phyloP scores from a whole-genome alignment of 1,140 invertebrate genomes.

The Drosophila repleta region DNA sequence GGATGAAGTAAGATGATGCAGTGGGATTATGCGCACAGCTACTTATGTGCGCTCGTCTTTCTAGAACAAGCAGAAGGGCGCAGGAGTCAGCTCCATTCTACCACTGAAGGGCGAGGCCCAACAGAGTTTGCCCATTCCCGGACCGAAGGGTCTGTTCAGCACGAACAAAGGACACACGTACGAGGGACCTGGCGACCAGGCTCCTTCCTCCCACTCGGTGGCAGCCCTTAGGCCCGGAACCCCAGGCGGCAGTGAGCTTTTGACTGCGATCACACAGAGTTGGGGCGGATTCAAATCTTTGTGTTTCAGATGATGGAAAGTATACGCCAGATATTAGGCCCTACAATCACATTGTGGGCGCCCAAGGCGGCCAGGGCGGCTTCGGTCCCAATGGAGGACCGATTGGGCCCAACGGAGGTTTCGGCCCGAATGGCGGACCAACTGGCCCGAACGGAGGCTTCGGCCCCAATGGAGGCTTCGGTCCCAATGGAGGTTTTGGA shows the following conservation, averaged over 20 bases:
- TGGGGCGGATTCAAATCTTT: slow-evolving; percentile 58
- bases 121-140: slow-evolving; percentile 71
- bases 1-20: slow-evolving; percentile 63
- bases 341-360: slow-evolving; percentile 64
- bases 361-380: slow-evolving; percentile 44
- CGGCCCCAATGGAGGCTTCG: slow-evolving; percentile 67
- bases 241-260: slow-evolving; percentile 65
- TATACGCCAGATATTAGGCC: slow-evolving; percentile 57
- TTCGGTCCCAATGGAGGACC: slow-evolving; percentile 57
- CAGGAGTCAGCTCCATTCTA: too few species aligned
- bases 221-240: slow-evolving; percentile 63
- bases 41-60: slow-evolving; percentile 38
- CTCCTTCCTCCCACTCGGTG: slow-evolving; percentile 69
- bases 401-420: slow-evolving; percentile 64
- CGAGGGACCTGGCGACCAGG: slow-evolving; percentile 70
- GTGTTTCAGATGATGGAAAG: slow-evolving; percentile 78
- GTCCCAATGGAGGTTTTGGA: slow-evolving; percentile 61
- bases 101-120: slow-evolving; percentile 64
- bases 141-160: slow-evolving; percentile 67
- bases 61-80: slow-evolving; percentile 68
- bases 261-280: slow-evolving; percentile 5
- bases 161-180: slow-evolving; percentile 72
- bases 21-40: slow-evolving; percentile 3
- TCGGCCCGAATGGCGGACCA: slow-evolving; percentile 59
- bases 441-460: slow-evolving; percentile 66